Base-by-base conservation (phyloP, 2,888 invertebrate genomes). In the Eupithecia inturbata region DNA sequence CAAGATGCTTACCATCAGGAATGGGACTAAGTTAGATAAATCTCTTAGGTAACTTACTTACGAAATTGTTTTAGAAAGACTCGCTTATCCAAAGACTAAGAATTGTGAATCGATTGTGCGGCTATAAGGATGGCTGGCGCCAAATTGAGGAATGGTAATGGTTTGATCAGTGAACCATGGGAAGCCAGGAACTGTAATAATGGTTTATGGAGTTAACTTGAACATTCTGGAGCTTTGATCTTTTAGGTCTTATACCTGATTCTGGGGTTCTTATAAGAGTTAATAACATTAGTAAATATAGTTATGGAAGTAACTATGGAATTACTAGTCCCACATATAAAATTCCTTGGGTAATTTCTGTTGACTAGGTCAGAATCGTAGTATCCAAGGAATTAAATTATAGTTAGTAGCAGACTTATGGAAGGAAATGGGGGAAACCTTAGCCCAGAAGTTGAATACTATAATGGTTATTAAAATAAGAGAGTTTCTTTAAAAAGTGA, bases 61-160 rank as follows among this genome's bases (percentile, higher is more conserved):
- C 10, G 22, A 53, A 53, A 53, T 53, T 10, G 22, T 49, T 49
- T 49, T n/a, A 49, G n/a, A 7, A n/a, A 49, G 49, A 49, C 49
- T 53, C 49, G 3, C 22, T 53, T 53, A 49, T 49, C 9, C n/a
- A n/a, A 53, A n/a, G n/a, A 22, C 22, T 53, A 53, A 49, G 49
- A 31, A 63, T 10, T 19, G 75, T 22, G 19, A 60, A 72, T 72
- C 70, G 70, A 75, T 72, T 60, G 70, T 68, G 63, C 60, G 49
- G 33, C 41, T 49, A 45, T 71, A 28, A 62, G 68, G 70, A 75
- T 72, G 45, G 67, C 70, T 68, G 67, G 72, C 68, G 68, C 64
- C 64, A 63, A 75, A 75, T 72, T 70, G 68, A 75, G 60, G 45
- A 70, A 70, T 70, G 72, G 57, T 72, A 72, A 75, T 72, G 70